phyloP scores from a whole-genome alignment of 1,140 invertebrate species.

The Pseudomyrmex dendroicus region DNA sequence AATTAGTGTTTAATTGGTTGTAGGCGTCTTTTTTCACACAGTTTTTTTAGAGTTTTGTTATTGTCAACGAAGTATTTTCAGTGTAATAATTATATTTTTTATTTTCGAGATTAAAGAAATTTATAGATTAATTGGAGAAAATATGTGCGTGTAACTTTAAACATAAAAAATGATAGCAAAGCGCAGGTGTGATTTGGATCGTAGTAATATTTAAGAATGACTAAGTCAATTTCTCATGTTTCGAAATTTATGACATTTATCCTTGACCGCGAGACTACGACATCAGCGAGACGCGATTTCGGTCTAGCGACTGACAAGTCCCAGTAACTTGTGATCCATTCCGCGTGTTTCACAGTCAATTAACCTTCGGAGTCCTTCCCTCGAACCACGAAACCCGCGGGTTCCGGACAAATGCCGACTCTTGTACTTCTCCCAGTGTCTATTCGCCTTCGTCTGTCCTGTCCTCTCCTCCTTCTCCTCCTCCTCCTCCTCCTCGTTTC shows the following conservation, averaged over 20 bases:
- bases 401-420: slow-evolving; percentile 40
- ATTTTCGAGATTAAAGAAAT: no score
- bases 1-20: no score
- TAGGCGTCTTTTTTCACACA: no score
- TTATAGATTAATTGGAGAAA: no score
- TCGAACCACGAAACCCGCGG: slow-evolving; percentile 25
- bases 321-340: slow-evolving; percentile 46
- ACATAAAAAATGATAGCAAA: neutral
- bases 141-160: no score
- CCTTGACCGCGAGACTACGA: slow-evolving; percentile 30
- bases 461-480: slow-evolving; percentile 1
- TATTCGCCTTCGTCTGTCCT: slow-evolving; percentile 11
- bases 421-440: slow-evolving; percentile 22
- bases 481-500: neutral
- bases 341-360: slow-evolving; percentile 58
- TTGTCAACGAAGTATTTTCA: no score
- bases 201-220: neutral
- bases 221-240: neutral
- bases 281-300: slow-evolving; percentile 30
- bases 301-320: slow-evolving; percentile 39
- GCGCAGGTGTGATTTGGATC: neutral
- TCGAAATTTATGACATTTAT: slow-evolving; percentile 9
- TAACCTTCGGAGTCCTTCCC: slow-evolving; percentile 50
- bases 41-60: no score
- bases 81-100: no score